Evolutionary conservation across 2,888 invertebrate genomes (phyloP).

Genomic region (Camptogramma bilineatum): DNA sequence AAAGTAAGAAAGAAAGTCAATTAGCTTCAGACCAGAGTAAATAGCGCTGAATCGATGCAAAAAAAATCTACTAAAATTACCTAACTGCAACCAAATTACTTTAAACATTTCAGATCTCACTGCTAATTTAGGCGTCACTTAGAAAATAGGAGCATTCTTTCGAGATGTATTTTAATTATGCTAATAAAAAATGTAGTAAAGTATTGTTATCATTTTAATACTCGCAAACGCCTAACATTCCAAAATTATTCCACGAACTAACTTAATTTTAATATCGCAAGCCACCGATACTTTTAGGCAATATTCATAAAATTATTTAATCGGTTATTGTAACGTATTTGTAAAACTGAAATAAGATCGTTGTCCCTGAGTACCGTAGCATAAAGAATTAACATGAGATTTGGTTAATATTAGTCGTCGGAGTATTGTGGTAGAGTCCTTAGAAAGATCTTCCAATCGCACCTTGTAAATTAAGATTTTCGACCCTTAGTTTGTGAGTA

Average conservation of each 20-base stretch:
- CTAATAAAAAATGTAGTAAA: slow-evolving; percentile 8
- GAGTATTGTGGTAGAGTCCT: slow-evolving; percentile 69
- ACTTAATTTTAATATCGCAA: slow-evolving; percentile 52
- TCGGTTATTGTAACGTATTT: slow-evolving; percentile 32
- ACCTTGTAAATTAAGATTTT: slow-evolving; percentile 66
- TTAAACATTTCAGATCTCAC: slow-evolving; percentile 64
- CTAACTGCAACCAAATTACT: slow-evolving; percentile 31
- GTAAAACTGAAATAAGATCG: slow-evolving; percentile 36
- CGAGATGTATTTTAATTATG: slow-evolving; percentile 16
- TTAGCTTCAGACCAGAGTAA: slow-evolving; percentile 3
- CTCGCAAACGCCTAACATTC: slow-evolving; percentile 65
- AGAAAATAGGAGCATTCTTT: slow-evolving; percentile 49
- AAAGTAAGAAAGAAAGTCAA: slow-evolving; percentile 8
- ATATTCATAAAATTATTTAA: slow-evolving; percentile 41
- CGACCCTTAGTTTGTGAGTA: slow-evolving; percentile 55
- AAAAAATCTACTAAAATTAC: background rate
- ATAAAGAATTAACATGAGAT: slow-evolving; percentile 52
- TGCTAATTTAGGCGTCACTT: slow-evolving; percentile 58
- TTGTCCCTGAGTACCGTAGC: slow-evolving; percentile 69
- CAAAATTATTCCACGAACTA: slow-evolving; percentile 56
- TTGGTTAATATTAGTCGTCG: slow-evolving; percentile 59
- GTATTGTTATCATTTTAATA: slow-evolving; percentile 24
- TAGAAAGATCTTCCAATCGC: slow-evolving; percentile 72
- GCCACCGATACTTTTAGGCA: slow-evolving; percentile 67
- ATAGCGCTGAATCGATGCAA: background rate